These are phyloP conservation scores for Chromoteleia sp. DNA, from an alignment of 2,888 invertebrate genomes.

Conservation along the genomic window DNA sequence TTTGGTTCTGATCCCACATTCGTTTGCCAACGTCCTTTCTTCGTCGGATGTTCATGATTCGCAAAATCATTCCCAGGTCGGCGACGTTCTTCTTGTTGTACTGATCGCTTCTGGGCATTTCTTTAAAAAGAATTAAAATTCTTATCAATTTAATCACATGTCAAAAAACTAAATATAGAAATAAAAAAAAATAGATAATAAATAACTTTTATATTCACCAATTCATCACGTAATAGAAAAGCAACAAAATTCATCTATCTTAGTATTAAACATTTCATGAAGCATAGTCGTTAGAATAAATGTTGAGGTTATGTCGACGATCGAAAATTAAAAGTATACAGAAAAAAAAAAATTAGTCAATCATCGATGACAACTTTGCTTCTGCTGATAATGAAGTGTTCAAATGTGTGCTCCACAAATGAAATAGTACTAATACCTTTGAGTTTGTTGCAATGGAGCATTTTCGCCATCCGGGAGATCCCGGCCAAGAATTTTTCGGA, in stretches of 20 bases:
- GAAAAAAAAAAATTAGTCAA: conserved; percentile 4
- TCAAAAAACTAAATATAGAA: too few relatives aligned
- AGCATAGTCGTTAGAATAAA: neutral
- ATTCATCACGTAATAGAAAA: too few relatives aligned
- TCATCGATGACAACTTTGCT: too few relatives aligned
- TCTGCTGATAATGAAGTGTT: too few relatives aligned
- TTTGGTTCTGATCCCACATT: conserved; percentile 79
- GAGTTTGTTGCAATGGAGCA: conserved; percentile 76
- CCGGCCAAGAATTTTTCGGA: conserved; percentile 83
- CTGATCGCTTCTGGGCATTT: conserved; percentile 79
- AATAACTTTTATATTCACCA: too few relatives aligned
- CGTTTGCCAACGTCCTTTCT: conserved; percentile 80
- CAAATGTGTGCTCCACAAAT: too few relatives aligned
- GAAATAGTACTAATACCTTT: conserved; percentile 72
- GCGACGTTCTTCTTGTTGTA: conserved; percentile 82
- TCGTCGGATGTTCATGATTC: conserved; percentile 78
- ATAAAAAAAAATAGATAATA: conserved; percentile 6
- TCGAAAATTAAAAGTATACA: neutral
- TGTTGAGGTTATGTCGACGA: neutral
- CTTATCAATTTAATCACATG: too few relatives aligned
- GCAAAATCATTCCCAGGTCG: conserved; percentile 78
- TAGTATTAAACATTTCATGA: too few relatives aligned
- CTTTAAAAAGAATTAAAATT: conserved; percentile 69
- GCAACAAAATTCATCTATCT: too few relatives aligned
- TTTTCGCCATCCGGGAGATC: conserved; percentile 83